A percentile compares a stretch with the other conserved stretches of the same genome.
These are phyloP conservation scores for Gryllus longicercus DNA, from an alignment of 2,888 invertebrate genomes.

Conservation along the genomic window DNA sequence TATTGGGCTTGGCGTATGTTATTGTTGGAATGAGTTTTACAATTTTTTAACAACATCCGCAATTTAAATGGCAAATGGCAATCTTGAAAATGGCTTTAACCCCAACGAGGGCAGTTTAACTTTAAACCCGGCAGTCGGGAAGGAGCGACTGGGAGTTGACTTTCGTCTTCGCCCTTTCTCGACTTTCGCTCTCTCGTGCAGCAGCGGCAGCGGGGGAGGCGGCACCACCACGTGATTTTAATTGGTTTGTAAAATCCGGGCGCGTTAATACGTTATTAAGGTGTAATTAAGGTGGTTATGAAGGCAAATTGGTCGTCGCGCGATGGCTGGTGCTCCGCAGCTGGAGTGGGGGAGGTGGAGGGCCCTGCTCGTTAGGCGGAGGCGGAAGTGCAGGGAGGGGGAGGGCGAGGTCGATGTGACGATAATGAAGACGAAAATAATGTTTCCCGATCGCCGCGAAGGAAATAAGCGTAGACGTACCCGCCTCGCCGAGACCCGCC, in stretches of 20 bases:
- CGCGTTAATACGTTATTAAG: conserved; percentile 36
- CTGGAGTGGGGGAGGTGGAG: conserved; percentile 11
- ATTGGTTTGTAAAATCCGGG: conserved; percentile 34
- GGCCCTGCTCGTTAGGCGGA: neutral
- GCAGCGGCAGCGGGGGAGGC: neutral
- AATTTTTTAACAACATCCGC: no score
- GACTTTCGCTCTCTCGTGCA: neutral
- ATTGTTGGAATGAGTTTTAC: no score
- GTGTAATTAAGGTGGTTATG: conserved; percentile 36
- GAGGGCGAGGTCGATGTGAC: neutral
- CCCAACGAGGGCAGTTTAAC: neutral
- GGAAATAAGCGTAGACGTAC: no score
- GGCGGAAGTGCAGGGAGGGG: neutral
- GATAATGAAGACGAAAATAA: conserved; percentile 26
- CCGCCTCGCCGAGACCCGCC: no score
- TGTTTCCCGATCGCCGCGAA: neutral
- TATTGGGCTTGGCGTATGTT: no score
- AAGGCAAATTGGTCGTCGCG: conserved; percentile 33
- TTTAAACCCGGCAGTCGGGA: neutral
- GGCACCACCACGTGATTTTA: conserved; percentile 28
- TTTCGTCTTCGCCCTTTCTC: neutral
- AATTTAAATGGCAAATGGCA: no score
- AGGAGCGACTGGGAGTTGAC: neutral
- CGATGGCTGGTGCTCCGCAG: neutral
- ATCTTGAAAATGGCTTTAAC: neutral